Evolutionary conservation across 2,888 invertebrate genomes (phyloP), one percentile per base, ranked within the genome.

Genomic region (Drosophila greeni): DNA sequence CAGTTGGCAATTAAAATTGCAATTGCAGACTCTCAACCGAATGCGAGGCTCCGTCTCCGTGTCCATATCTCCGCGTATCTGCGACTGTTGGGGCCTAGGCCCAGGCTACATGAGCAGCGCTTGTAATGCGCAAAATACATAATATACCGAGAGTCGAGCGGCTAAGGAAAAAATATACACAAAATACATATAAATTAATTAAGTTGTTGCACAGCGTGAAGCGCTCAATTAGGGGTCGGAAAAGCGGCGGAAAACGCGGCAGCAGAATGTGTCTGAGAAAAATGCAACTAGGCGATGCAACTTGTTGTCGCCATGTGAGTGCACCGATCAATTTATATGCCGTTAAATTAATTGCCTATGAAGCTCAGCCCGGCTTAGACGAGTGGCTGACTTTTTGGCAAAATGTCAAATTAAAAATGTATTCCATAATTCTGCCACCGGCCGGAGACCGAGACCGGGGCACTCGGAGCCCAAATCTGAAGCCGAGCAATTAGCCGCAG

Each of bases 131-230:
- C 59, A 56, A 70, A 64, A 75, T 66, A 77, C 64, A 76, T 77
- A 74, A 80, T 77, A 57, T 66, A 53, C 31, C 26, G 55, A 57
- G 60, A 60, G 65, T 58, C 54, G 51, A 24, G 29, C 23, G 51
- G 42, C 36, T 60, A 57, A 31, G 18, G 45, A 52, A 37, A 33
- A 58, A 57, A 56, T 52, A 64, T 52, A 39, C 47, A 67, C 55
- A 53, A 55, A 45, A 65, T 66, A 69, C 69, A 62, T 67, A 65
- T 72, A 85, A 82, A 75, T 82, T 82, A 85, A 82, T 82, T 82
- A 82, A 82, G 82, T 82, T 82, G 82, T 82, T 82, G 84, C 85
- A 75, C 85, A 85, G 84, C 82, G 85, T 85, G 81, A 82, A 82
- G 82, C 85, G 84, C 75, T 72, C 83, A 81, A 84, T 81, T 84